These are phyloP conservation scores for Piaya cayana DNA, from an alignment of 2,113 vertebrate species.

Conservation along the genomic window DNA sequence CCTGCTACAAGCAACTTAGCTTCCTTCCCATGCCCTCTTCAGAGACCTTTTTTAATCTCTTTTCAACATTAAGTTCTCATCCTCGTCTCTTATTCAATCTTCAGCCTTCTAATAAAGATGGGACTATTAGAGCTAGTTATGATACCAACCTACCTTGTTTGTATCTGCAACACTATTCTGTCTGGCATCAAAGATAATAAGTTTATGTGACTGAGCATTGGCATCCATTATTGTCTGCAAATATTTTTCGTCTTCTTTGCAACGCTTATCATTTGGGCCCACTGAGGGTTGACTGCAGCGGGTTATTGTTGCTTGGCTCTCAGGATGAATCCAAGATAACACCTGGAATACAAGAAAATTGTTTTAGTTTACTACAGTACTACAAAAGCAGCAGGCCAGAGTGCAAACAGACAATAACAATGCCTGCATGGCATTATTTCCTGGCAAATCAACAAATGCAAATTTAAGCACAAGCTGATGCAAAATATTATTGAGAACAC, in stretches of 20 bases:
- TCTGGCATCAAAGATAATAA: conserved; percentile 92
- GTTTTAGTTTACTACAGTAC: not conserved
- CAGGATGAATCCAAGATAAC: conserved; percentile 96
- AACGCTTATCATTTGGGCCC: conserved; percentile 89
- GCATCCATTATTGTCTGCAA: conserved; percentile 96
- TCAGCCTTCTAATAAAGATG: not conserved
- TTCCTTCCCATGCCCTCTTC: not conserved
- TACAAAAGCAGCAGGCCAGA: not conserved
- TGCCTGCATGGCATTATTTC: not conserved
- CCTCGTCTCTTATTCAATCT: not conserved
- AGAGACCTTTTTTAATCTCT: not conserved
- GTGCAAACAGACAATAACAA: not conserved
- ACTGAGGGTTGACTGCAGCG: conserved; percentile 93
- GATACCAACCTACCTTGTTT: conserved; percentile 84
- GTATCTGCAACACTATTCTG: conserved; percentile 88
- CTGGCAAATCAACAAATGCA: not conserved
- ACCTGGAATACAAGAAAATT: conserved; percentile 76
- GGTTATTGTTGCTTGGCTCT: conserved; percentile 92
- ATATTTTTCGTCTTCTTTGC: conserved; percentile 95
- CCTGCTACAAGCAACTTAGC: not conserved
- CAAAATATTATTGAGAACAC: not conserved
- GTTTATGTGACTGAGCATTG: conserved; percentile 96
- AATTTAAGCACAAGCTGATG: not conserved
- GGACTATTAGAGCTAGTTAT: not conserved
- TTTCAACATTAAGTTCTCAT: not conserved